A percentile compares a stretch with the other conserved stretches of the same genome.
Evolutionary conservation across 2,113 vertebrate species (phyloP).

Genomic region (Hemibagrus wyckioides): DNA sequence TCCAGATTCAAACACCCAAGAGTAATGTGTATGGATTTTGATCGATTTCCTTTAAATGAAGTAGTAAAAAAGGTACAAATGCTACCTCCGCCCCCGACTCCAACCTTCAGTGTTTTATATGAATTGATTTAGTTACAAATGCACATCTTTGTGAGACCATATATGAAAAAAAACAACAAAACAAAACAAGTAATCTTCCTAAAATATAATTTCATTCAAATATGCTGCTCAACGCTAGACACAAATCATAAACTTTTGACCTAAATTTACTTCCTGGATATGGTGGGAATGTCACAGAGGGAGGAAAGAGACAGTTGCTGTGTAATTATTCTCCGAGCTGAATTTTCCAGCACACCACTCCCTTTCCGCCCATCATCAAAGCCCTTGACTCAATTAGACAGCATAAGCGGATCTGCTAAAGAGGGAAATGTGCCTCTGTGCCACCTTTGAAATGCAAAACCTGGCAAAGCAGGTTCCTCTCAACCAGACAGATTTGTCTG

Average conservation of each 20-base stretch:
- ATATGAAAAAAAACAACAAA: neutral
- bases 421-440: slow-evolving; percentile 49
- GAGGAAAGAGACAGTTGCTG: slow-evolving; percentile 50
- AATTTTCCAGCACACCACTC: slow-evolving; percentile 55
- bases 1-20: neutral
- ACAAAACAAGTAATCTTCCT: neutral
- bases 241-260: slow-evolving; percentile 24
- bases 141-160: neutral
- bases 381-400: slow-evolving; percentile 68
- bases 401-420: slow-evolving; percentile 56
- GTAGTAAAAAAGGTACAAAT: slow-evolving; percentile 10
- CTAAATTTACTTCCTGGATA: slow-evolving; percentile 25
- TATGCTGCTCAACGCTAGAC: neutral
- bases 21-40: neutral
- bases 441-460: slow-evolving; percentile 73
- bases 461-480: slow-evolving; percentile 59
- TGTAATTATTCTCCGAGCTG: slow-evolving; percentile 69
- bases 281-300: neutral
- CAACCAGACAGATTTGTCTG: slow-evolving; percentile 53
- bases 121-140: neutral
- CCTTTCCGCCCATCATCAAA: slow-evolving; percentile 70
- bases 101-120: neutral
- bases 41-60: neutral
- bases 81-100: neutral
- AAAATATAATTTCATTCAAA: neutral